phyloP scores from a whole-genome alignment of 2,113 vertebrate genomes.

The Conger conger region DNA sequence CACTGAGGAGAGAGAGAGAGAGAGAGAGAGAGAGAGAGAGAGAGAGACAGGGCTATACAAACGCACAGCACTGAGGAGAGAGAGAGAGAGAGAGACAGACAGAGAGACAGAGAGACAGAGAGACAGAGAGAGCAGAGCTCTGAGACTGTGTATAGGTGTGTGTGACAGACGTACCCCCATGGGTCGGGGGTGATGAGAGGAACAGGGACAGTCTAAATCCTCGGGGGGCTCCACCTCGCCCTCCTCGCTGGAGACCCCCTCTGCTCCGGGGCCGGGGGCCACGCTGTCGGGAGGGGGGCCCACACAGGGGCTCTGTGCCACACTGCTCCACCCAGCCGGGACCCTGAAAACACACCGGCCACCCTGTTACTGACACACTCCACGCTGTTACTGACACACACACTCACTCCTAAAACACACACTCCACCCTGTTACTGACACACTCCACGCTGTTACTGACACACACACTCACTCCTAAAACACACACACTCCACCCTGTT shows the following conservation, averaged over 20 bases:
- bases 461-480: too few relatives aligned
- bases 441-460: too few relatives aligned
- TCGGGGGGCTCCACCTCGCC: conserved; percentile 80
- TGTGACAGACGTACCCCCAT: conserved; percentile 71
- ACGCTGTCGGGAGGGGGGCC: conserved; percentile 63
- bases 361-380: too few relatives aligned
- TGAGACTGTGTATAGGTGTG: too few relatives aligned
- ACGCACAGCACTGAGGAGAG: too few relatives aligned
- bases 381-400: too few relatives aligned
- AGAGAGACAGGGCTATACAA: too few relatives aligned
- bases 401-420: too few relatives aligned
- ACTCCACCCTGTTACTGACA: too few relatives aligned
- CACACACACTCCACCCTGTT: too few relatives aligned
- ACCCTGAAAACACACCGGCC: conserved; percentile 40
- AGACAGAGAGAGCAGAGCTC: neutral
- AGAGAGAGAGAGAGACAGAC: too few relatives aligned
- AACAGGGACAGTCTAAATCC: conserved; percentile 81
- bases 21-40: neutral
- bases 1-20: neutral
- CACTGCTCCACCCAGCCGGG: conserved; percentile 36
- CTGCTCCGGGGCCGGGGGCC: conserved; percentile 62
- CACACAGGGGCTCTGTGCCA: conserved; percentile 53
- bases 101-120: neutral
- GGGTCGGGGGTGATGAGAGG: conserved; percentile 84
- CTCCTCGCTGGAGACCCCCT: conserved; percentile 87